These are phyloP conservation scores for Scaptomyza montana DNA, from an alignment of 1,140 invertebrate species.

Conservation along the genomic window DNA sequence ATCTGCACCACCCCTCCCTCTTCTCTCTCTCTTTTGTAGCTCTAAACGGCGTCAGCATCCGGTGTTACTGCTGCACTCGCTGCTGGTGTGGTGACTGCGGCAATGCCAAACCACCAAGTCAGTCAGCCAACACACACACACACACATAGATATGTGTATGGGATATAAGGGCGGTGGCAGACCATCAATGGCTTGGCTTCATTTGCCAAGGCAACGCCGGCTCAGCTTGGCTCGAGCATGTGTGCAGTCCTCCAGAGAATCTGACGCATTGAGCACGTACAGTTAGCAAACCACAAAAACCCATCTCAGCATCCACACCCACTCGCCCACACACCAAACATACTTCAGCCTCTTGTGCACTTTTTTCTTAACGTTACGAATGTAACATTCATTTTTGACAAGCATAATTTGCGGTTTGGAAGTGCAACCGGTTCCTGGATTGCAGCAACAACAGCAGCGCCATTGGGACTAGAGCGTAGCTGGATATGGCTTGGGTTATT, in stretches of 20 bases:
- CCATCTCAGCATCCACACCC: conserved; percentile 24
- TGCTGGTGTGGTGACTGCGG: conserved; percentile 34
- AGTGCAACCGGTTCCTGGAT: conserved; percentile 26
- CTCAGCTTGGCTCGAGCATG: conserved; percentile 2
- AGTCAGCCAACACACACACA: conserved; percentile 18
- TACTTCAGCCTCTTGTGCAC: conserved; percentile 34
- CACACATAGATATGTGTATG: background rate
- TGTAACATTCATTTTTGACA: conserved; percentile 82
- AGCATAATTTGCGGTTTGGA: conserved; percentile 75
- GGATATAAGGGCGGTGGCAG: background rate
- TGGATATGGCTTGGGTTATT: conserved; percentile 53
- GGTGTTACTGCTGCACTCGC: conserved; percentile 8
- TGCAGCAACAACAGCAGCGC: conserved; percentile 7
- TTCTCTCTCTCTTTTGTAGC: background rate
- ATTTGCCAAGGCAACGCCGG: conserved; percentile 28
- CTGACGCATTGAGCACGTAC: conserved; percentile 74
- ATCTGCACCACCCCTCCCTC: conserved; percentile 47
- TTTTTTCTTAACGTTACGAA: conserved; percentile 61
- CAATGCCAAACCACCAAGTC: conserved; percentile 41
- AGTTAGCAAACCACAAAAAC: conserved; percentile 66
- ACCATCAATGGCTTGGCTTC: conserved; percentile 40
- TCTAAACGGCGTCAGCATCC: conserved; percentile 4
- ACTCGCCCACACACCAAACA: background rate
- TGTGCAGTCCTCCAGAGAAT: conserved; percentile 57
- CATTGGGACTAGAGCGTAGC: conserved; percentile 21